These are phyloP conservation scores for Motacilla alba DNA, from an alignment of 2,113 vertebrate species.

Conservation along the genomic window DNA sequence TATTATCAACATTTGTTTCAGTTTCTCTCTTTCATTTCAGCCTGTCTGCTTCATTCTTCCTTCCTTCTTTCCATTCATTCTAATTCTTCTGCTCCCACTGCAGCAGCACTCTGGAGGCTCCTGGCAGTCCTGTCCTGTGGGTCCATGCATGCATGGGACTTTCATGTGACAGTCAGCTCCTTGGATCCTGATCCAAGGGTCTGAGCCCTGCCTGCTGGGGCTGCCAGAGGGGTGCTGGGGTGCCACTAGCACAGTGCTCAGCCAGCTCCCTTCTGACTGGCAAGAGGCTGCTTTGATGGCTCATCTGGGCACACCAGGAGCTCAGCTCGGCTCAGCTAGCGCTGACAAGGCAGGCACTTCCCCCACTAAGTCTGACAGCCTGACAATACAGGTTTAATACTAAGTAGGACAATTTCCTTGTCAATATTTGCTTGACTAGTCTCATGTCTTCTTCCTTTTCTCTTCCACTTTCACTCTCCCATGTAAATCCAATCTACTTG, in stretches of 20 bases:
- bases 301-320: background rate
- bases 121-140: background rate
- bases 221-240: background rate
- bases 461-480: background rate
- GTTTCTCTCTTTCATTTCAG: background rate
- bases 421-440: background rate
- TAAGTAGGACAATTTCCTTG: background rate
- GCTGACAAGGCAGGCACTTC: background rate
- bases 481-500: background rate
- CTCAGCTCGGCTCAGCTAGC: background rate
- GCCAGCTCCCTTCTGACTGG: background rate
- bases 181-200: background rate
- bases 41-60: background rate
- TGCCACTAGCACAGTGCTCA: background rate
- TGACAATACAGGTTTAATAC: background rate
- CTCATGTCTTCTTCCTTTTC: background rate
- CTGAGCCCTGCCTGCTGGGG: background rate
- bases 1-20: background rate
- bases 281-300: background rate
- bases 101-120: background rate
- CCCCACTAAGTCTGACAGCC: background rate
- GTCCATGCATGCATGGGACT: rapidly evolving
- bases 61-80: background rate
- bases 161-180: background rate
- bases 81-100: background rate